phyloP scores from a whole-genome alignment of 2,888 invertebrate genomes.

The Mamestra brassicae region DNA sequence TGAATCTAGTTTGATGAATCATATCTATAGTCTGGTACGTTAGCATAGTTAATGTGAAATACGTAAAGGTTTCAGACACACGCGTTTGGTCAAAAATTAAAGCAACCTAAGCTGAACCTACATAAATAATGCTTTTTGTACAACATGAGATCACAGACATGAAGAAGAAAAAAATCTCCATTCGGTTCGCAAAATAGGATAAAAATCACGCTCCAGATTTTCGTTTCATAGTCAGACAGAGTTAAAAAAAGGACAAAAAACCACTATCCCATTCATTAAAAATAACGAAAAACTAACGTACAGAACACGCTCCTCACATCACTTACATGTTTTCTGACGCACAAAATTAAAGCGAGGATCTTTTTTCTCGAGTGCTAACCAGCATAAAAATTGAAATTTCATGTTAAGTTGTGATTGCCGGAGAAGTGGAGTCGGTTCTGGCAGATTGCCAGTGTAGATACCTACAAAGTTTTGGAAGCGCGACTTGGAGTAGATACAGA shows the following conservation, averaged over 20 bases:
- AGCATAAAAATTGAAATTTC: constrained; percentile 69
- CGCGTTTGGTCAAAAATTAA: background rate
- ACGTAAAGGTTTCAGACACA: background rate
- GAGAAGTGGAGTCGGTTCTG: constrained; percentile 63
- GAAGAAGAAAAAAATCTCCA: background rate
- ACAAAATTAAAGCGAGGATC: constrained; percentile 42
- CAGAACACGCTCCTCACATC: constrained; percentile 35
- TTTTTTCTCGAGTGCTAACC: constrained; percentile 48
- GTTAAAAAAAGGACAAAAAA: constrained; percentile 6
- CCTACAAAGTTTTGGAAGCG: constrained; percentile 61
- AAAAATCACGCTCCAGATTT: constrained; percentile 19
- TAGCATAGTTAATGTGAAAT: background rate
- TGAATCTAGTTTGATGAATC: constrained; percentile 37
- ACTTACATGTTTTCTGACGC: constrained; percentile 44
- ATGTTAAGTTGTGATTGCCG: constrained; percentile 68
- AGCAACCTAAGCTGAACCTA: background rate
- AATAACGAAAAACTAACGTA: constrained; percentile 10
- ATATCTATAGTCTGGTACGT: constrained; percentile 11
- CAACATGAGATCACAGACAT: background rate
- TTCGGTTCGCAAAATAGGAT: constrained; percentile 1
- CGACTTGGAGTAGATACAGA: constrained; percentile 46
- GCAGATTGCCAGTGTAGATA: constrained; percentile 67
- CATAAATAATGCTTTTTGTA: too few relatives aligned
- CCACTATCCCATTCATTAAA: constrained; percentile 7
- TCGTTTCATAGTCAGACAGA: constrained; percentile 9